These are phyloP conservation scores for Caenorhabditis brenneri DNA, from an alignment of 1,140 invertebrate species.

Conservation along the genomic window DNA sequence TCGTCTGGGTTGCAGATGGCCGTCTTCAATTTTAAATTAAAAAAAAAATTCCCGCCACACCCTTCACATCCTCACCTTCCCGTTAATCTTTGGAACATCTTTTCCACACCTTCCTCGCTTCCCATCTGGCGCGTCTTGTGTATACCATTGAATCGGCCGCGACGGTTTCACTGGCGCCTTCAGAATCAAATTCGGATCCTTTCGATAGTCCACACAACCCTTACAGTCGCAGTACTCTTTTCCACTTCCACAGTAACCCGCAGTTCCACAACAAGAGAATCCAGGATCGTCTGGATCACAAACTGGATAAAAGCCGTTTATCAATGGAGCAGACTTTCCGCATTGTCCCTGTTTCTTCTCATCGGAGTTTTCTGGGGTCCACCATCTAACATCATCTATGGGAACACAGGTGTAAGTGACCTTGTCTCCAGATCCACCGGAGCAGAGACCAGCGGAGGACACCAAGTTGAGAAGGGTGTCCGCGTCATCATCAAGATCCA, in stretches of 20 bases:
- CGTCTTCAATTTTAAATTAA: not conserved
- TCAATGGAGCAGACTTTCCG: constrained; percentile 61
- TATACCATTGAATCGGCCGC: constrained; percentile 53
- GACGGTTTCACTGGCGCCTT: constrained; percentile 59
- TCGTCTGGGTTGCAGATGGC: constrained; percentile 62
- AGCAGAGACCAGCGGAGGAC: constrained; percentile 6
- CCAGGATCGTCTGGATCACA: constrained; percentile 66
- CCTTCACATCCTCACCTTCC: not conserved
- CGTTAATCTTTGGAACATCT: constrained; percentile 48
- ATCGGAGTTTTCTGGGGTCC: constrained; percentile 44
- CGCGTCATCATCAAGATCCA: constrained; percentile 84
- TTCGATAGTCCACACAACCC: constrained; percentile 52
- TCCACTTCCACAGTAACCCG: constrained; percentile 57
- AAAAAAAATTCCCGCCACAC: no score
- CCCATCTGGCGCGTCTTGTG: constrained; percentile 57
- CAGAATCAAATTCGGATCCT: constrained; percentile 56
- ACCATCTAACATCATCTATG: constrained; percentile 35
- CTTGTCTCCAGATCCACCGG: not conserved
- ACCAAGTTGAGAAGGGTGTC: constrained; percentile 56
- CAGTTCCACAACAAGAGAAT: constrained; percentile 60
- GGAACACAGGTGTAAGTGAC: constrained; percentile 2
- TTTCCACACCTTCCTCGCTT: constrained; percentile 58
- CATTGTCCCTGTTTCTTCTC: constrained; percentile 53
- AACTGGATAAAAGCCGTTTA: constrained; percentile 63
- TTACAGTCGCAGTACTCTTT: constrained; percentile 59